phyloP scores from a whole-genome alignment of 2,888 invertebrate genomes.

The Theretra japonica region DNA sequence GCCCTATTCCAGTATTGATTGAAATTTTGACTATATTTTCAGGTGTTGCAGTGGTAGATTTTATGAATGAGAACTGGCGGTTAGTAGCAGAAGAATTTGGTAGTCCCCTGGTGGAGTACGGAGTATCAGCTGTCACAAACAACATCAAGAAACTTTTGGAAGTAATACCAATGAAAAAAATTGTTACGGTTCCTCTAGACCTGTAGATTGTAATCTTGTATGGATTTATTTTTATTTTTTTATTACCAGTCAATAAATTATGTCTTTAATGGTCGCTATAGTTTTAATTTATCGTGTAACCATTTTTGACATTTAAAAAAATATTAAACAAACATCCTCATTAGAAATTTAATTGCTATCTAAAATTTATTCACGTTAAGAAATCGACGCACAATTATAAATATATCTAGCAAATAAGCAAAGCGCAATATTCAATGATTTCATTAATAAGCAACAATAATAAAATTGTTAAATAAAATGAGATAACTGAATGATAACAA shows the following conservation, averaged over 20 bases:
- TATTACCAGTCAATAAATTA: constrained; percentile 27
- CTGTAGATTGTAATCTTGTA: background rate
- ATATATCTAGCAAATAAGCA: no score
- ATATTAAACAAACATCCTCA: no score
- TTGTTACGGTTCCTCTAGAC: constrained; percentile 37
- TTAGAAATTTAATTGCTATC: no score
- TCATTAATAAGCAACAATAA: no score
- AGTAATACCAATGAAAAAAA: constrained; percentile 50
- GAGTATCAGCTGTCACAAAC: constrained; percentile 50
- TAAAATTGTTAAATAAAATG: constrained; percentile 52
- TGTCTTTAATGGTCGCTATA: background rate
- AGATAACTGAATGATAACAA: constrained; percentile 66
- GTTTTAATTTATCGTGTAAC: background rate
- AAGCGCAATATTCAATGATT: no score
- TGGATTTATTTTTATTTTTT: background rate
- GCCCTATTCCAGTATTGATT: background rate
- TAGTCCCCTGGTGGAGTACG: constrained; percentile 63
- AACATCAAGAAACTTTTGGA: constrained; percentile 58
- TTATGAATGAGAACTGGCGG: constrained; percentile 68
- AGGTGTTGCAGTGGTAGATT: constrained; percentile 62
- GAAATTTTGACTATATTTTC: constrained; percentile 37
- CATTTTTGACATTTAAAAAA: no score
- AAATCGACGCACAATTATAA: no score
- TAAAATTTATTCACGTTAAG: no score
- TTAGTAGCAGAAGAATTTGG: constrained; percentile 68